A percentile compares a stretch with the other conserved stretches of the same genome.
Conservation (phyloP, 2,888 invertebrate species). For the Pristionchus fissidentatus region DNA sequence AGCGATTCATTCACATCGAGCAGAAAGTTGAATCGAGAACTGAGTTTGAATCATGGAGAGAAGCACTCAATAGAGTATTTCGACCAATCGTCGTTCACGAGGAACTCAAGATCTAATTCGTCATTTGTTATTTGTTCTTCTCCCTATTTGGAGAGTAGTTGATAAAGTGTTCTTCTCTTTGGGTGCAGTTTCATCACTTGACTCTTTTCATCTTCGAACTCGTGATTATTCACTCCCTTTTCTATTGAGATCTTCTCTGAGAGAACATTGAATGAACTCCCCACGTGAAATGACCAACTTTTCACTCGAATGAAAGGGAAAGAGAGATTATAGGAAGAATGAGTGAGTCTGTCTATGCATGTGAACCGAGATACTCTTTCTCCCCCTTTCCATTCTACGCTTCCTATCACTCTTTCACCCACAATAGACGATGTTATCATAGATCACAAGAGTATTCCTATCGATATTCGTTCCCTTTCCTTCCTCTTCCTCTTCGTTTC, state of each 20-base stretch:
- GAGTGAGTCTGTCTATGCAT: slow-evolving; percentile 1
- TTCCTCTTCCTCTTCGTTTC: background rate
- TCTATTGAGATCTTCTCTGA: slow-evolving; percentile 8
- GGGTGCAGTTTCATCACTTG: background rate
- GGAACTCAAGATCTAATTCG: slow-evolving; percentile 3
- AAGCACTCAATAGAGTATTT: background rate
- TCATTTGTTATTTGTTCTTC: background rate
- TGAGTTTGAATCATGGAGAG: background rate
- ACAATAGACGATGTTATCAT: slow-evolving; percentile 34
- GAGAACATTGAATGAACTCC: background rate
- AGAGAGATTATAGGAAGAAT: background rate
- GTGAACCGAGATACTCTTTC: background rate
- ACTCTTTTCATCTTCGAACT: slow-evolving; percentile 8
- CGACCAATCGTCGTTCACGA: background rate
- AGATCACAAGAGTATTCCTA: slow-evolving; percentile 25
- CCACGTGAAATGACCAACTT: slow-evolving; percentile 18
- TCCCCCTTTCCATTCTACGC: background rate
- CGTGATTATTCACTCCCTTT: background rate
- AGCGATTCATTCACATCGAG: slow-evolving; percentile 46
- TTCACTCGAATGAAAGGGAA: background rate
- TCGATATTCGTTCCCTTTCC: slow-evolving; percentile 26
- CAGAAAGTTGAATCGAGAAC: slow-evolving; percentile 10
- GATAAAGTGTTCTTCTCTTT: slow-evolving; percentile 9
- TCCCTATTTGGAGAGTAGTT: too few species aligned
- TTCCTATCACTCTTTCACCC: background rate